Evolutionary conservation across 2,113 vertebrate species (phyloP).

Genomic region (Plestiodon gilberti): DNA sequence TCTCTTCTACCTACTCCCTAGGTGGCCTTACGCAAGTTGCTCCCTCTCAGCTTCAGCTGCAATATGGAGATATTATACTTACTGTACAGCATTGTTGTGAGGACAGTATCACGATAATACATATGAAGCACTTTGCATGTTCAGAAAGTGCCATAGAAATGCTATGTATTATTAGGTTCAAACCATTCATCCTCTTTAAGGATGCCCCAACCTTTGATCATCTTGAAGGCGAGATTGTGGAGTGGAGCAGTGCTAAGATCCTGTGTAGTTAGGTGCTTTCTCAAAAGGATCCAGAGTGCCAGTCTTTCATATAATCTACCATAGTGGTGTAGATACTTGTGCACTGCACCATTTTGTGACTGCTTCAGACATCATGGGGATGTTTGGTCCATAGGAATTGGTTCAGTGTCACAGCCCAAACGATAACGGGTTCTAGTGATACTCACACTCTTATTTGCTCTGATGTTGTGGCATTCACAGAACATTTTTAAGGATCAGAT

Average conservation of each 20-base stretch:
- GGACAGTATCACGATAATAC: no score
- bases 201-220: background rate
- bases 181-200: background rate
- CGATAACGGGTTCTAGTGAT: rapidly evolving
- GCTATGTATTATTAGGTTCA: no score
- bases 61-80: no score
- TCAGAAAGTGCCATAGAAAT: no score
- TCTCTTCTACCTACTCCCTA: no score
- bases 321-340: background rate
- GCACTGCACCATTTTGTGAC: background rate
- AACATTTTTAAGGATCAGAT: background rate
- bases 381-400: background rate
- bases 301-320: background rate
- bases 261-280: background rate
- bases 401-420: background rate
- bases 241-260: background rate
- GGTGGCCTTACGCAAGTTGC: no score
- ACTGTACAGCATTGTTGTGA: no score
- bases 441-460: background rate
- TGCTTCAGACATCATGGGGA: slow-evolving; percentile 20
- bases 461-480: no score
- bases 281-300: background rate
- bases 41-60: no score
- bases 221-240: background rate
- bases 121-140: no score